phyloP scores from a whole-genome alignment of 2,888 invertebrate species.

The Peribatodes rhomboidaria region DNA sequence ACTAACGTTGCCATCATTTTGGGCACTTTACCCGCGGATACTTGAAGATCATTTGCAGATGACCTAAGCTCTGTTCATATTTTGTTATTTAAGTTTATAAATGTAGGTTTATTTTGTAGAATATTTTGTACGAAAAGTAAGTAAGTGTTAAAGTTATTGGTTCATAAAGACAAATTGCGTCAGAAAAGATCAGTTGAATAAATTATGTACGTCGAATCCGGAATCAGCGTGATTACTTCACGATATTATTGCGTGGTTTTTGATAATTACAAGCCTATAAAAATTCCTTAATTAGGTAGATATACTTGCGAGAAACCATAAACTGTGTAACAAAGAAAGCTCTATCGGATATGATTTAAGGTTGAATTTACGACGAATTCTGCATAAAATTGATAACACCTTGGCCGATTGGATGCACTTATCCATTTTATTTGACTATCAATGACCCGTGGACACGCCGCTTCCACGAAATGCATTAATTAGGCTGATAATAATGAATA shows the following conservation, averaged over 20 bases:
- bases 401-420: conserved; percentile 11
- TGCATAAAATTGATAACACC: neutral
- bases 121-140: too few species aligned
- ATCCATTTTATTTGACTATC: conserved; percentile 24
- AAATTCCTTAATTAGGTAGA: conserved; percentile 10
- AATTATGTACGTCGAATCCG: neutral
- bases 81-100: too few species aligned
- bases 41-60: too few species aligned
- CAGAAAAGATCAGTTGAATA: neutral
- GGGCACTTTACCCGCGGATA: too few species aligned
- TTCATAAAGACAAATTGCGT: too few species aligned
- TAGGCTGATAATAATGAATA: neutral
- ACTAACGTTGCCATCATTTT: too few species aligned
- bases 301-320: neutral
- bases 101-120: too few species aligned
- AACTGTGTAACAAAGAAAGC: neutral
- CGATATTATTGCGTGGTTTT: conserved; percentile 5
- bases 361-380: neutral
- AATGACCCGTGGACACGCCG: conserved; percentile 29
- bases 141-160: too few species aligned
- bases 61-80: too few species aligned
- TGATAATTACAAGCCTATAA: neutral
- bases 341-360: neutral
- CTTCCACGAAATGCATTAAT: conserved; percentile 14
- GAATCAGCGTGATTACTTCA: conserved; percentile 3